Evolutionary conservation across 2,888 invertebrate genomes (phyloP).

Genomic region (Crocallis elinguaria): DNA sequence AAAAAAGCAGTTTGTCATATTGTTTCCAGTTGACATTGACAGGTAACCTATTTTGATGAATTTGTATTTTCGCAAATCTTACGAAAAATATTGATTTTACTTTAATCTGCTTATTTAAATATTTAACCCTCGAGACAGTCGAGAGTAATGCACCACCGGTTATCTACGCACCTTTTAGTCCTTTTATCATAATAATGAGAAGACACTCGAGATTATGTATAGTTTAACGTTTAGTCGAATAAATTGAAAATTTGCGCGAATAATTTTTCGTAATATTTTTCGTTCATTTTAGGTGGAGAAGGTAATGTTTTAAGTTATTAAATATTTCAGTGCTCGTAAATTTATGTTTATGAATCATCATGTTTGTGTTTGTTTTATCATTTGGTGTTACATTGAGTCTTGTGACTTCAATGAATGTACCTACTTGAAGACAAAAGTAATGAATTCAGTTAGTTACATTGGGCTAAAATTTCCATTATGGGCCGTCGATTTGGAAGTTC

Average conservation of each 20-base stretch:
- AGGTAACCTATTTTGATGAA: conserved; percentile 59
- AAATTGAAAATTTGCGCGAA: conserved; percentile 36
- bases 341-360: conserved; percentile 5
- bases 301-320: conserved; percentile 41
- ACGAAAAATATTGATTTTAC: conserved; percentile 58
- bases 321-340: conserved; percentile 23
- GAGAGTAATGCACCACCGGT: conserved; percentile 29
- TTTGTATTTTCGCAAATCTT: conserved; percentile 35
- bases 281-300: conserved; percentile 33
- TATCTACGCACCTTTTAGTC: conserved; percentile 29
- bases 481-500: too few species aligned
- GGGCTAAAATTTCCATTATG: too few species aligned
- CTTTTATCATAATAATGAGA: conserved; percentile 38
- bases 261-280: conserved; percentile 36
- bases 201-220: conserved; percentile 51
- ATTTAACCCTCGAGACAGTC: too few species aligned
- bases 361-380: conserved; percentile 17
- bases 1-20: conserved; percentile 28
- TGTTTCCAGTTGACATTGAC: conserved; percentile 65
- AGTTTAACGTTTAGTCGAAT: conserved; percentile 41
- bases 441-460: conserved; percentile 9
- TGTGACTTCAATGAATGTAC: conserved; percentile 23
- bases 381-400: conserved; percentile 17
- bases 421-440: conserved; percentile 7
- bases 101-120: conserved; percentile 39